Conservation (phyloP, 2,113 vertebrate genomes). For the Nematolebias whitei region DNA sequence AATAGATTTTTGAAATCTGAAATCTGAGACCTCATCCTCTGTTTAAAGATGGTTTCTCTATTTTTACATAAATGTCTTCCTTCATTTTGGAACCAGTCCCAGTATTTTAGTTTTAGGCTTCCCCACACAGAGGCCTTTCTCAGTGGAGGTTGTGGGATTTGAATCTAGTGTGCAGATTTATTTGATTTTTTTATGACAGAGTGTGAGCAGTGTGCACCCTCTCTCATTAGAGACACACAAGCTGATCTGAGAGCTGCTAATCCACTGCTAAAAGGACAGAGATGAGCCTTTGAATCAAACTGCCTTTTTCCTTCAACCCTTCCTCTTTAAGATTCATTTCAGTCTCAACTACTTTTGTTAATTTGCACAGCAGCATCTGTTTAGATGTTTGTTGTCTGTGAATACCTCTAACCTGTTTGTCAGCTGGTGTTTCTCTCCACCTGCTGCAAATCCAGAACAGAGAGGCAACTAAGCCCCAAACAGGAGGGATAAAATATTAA, state of each 20-base stretch:
- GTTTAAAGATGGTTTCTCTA: too few species aligned
- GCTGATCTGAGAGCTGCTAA: constrained; percentile 52
- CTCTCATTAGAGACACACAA: constrained; percentile 35
- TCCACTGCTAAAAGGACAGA: constrained; percentile 45
- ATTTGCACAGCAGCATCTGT: constrained; percentile 25
- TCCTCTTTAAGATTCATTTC: constrained; percentile 19
- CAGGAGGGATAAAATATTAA: neutral
- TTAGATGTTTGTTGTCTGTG: constrained; percentile 21
- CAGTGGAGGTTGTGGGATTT: constrained; percentile 18
- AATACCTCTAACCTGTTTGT: constrained; percentile 32
- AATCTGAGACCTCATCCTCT: too few species aligned
- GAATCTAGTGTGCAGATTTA: constrained; percentile 26
- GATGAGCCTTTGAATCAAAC: constrained; percentile 28
- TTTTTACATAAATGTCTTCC: too few species aligned
- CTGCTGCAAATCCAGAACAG: constrained; percentile 6
- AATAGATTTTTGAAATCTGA: too few species aligned
- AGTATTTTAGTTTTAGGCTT: constrained; percentile 30
- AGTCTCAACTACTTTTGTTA: constrained; percentile 19
- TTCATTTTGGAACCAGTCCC: constrained; percentile 38
- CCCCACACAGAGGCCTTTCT: neutral
- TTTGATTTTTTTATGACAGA: constrained; percentile 46
- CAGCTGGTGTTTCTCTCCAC: constrained; percentile 6
- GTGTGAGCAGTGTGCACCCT: constrained; percentile 34
- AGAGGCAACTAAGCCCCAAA: neutral
- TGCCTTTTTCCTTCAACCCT: constrained; percentile 20